A percentile compares a stretch with the other conserved stretches of the same genome.
phyloP scores from a whole-genome alignment of 2,888 invertebrate genomes.

The Cryptops parisi region DNA sequence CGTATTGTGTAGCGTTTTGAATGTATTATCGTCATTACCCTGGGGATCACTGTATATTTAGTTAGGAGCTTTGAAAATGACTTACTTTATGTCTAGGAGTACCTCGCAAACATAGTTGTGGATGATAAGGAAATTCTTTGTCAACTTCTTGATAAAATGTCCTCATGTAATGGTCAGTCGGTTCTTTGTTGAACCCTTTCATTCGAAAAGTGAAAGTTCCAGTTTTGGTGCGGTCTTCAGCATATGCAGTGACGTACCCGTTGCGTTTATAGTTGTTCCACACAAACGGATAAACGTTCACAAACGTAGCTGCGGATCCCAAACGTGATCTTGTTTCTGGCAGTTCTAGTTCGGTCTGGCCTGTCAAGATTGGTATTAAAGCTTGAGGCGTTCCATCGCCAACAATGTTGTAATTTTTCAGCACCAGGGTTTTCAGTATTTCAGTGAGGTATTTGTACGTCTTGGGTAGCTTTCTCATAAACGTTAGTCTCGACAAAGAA shows the following conservation, averaged over 20 bases:
- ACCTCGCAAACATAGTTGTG: slow-evolving; percentile 52
- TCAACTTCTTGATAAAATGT: slow-evolving; percentile 57
- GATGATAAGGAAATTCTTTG: slow-evolving; percentile 40
- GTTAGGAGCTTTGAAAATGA: background rate
- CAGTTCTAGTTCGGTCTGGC: slow-evolving; percentile 58
- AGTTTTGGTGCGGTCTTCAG: slow-evolving; percentile 67
- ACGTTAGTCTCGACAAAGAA: slow-evolving; percentile 68
- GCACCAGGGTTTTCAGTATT: slow-evolving; percentile 44
- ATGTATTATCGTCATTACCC: no score
- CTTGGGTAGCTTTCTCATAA: slow-evolving; percentile 59
- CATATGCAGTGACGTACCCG: slow-evolving; percentile 50
- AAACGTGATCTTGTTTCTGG: slow-evolving; percentile 65
- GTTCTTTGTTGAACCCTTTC: slow-evolving; percentile 65
- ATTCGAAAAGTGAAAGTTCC: slow-evolving; percentile 84
- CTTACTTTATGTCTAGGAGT: slow-evolving; percentile 54
- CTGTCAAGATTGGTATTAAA: slow-evolving; percentile 71
- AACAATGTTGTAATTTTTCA: slow-evolving; percentile 43
- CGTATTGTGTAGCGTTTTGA: no score
- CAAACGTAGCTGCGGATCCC: slow-evolving; percentile 42
- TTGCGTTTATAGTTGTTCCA: slow-evolving; percentile 47
- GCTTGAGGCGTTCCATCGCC: slow-evolving; percentile 40
- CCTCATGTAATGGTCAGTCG: slow-evolving; percentile 81
- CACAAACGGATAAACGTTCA: slow-evolving; percentile 69
- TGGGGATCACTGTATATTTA: no score
- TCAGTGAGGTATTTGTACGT: slow-evolving; percentile 52